phyloP scores from a whole-genome alignment of 1,140 invertebrate species.

The Macrotrachela quadricornifera region DNA sequence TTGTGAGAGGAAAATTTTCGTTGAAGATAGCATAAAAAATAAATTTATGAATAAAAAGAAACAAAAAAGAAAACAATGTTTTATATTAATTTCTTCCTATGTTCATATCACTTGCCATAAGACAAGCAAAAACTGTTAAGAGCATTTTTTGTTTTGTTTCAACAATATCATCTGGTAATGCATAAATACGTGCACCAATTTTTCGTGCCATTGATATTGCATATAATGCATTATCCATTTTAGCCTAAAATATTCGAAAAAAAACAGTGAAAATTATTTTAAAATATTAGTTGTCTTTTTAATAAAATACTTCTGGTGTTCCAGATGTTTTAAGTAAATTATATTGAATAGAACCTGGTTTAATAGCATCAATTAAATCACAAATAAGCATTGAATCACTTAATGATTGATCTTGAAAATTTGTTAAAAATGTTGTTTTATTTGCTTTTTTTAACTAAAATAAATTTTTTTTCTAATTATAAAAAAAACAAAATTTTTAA shows the following conservation, averaged over 20 bases:
- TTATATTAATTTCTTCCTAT: neutral
- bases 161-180: constrained; percentile 93
- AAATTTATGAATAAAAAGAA: constrained; percentile 41
- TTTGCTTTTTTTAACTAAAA: constrained; percentile 39
- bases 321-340: constrained; percentile 56
- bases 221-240: constrained; percentile 87
- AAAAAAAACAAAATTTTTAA: constrained; percentile 7
- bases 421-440: constrained; percentile 54
- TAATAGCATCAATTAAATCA: constrained; percentile 85
- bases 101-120: constrained; percentile 66
- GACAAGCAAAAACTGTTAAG: constrained; percentile 94
- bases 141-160: constrained; percentile 97
- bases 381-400: constrained; percentile 66
- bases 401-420: constrained; percentile 66
- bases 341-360: constrained; percentile 82
- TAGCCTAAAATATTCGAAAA: constrained; percentile 55
- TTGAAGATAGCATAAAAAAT: neutral
- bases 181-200: constrained; percentile 86
- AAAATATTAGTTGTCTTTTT: neutral
- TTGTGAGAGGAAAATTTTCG: too few relatives aligned
- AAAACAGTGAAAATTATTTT: neutral
- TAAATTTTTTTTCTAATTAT: too few relatives aligned
- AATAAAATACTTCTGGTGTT: constrained; percentile 47
- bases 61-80: constrained; percentile 2
- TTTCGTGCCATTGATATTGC: constrained; percentile 91